phyloP scores from a whole-genome alignment of 2,888 invertebrate species.

The Apocheima hispidaria region DNA sequence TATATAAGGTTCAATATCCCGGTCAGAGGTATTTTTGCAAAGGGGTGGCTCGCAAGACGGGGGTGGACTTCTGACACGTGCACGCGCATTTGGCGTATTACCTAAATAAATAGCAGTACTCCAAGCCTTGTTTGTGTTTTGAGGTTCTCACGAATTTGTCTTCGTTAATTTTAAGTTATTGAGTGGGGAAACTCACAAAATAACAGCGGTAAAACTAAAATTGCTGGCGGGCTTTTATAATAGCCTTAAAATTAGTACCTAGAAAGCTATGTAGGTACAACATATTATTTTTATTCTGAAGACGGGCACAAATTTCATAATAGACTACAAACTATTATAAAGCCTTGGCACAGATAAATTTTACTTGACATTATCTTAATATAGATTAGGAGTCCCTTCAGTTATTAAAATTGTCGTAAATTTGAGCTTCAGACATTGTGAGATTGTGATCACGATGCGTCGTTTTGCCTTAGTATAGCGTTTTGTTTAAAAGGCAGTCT shows the following conservation, averaged over 20 bases:
- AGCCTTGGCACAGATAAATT: no score
- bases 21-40: conserved; percentile 25
- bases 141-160: conserved; percentile 75
- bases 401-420: no score
- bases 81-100: conserved; percentile 81
- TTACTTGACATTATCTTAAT: no score
- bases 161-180: conserved; percentile 51
- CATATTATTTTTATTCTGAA: no score
- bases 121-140: conserved; percentile 64
- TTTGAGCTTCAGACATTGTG: no score
- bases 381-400: no score
- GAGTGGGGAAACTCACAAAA: conserved; percentile 8
- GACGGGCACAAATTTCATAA: neutral
- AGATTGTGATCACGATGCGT: no score
- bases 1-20: conserved; percentile 49
- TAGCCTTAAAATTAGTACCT: conserved; percentile 1
- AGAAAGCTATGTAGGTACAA: neutral
- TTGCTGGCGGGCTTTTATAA: conserved; percentile 1
- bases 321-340: no score
- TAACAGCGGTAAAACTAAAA: conserved; percentile 3
- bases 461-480: no score
- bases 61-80: conserved; percentile 73
- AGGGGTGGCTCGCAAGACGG: conserved; percentile 50
- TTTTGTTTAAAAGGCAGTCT: no score
- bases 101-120: conserved; percentile 79